Evolutionary conservation across 2,113 vertebrate genomes (phyloP).

Genomic region (Argyrosomus japonicus): DNA sequence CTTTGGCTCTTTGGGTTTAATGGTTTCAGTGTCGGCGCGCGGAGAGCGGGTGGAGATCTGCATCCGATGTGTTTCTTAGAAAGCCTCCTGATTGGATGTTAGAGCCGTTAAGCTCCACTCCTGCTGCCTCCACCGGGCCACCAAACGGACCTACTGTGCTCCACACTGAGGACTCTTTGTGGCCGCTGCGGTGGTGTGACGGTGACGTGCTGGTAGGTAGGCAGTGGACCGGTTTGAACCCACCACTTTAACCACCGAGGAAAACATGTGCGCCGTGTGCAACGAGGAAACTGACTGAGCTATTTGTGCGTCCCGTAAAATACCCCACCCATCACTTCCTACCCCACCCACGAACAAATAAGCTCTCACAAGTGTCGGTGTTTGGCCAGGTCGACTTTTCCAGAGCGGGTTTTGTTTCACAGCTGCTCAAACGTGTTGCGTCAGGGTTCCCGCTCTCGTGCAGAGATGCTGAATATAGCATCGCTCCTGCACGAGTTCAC

Average conservation of each 20-base stretch:
- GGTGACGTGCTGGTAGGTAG: slow-evolving; percentile 47
- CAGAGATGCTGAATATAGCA: slow-evolving; percentile 17
- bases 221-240: slow-evolving; percentile 48
- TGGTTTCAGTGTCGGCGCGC: no score
- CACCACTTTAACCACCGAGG: slow-evolving; percentile 30
- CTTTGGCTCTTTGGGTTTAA: no score
- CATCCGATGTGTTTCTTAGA: not conserved
- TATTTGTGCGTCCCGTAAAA: slow-evolving; percentile 36
- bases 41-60: not conserved
- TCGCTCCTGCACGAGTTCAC: slow-evolving; percentile 21
- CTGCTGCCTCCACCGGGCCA: not conserved
- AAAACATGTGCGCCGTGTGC: slow-evolving; percentile 43
- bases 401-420: slow-evolving; percentile 19
- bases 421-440: slow-evolving; percentile 11
- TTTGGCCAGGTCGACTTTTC: slow-evolving; percentile 6
- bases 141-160: slow-evolving; percentile 44
- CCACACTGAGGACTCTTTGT: slow-evolving; percentile 78
- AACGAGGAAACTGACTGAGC: slow-evolving; percentile 38
- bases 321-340: slow-evolving; percentile 39
- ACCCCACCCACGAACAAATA: slow-evolving; percentile 34
- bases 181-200: slow-evolving; percentile 55
- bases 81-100: slow-evolving; percentile 26
- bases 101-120: not conserved
- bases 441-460: not conserved
- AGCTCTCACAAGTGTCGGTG: not conserved